Percentiles rank a stretch among this genome's conserved stretches.
phyloP scores from a whole-genome alignment of 2,113 vertebrate genomes.

The Erythrolamprus reginae region DNA sequence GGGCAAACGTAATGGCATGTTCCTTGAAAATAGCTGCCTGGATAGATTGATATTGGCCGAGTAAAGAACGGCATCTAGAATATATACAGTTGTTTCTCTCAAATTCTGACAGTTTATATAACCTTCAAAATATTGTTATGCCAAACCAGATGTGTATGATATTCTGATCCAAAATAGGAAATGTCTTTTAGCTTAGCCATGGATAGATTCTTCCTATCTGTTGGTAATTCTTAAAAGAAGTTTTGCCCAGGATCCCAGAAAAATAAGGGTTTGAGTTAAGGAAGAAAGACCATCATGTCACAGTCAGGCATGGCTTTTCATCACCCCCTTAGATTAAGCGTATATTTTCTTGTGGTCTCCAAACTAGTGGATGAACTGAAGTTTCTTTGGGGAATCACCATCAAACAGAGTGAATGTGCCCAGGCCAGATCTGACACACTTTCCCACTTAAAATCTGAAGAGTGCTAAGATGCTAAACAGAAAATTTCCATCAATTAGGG shows the following conservation, averaged over 20 bases:
- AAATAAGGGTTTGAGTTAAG: neutral
- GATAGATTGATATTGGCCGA: slow-evolving; percentile 15
- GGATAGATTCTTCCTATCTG: neutral
- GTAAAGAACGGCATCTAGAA: neutral
- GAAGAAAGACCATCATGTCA: neutral
- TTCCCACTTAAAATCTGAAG: neutral
- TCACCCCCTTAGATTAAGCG: neutral
- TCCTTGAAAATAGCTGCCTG: slow-evolving; percentile 31
- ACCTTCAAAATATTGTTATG: neutral
- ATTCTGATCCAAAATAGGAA: neutral
- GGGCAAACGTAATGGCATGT: neutral
- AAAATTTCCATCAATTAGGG: neutral
- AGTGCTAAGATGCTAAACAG: neutral
- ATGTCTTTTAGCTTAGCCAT: neutral
- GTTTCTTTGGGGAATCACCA: neutral
- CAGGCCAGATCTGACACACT: neutral
- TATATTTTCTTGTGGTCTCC: neutral
- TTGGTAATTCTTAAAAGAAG: neutral
- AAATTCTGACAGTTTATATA: neutral
- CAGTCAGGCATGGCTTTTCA: neutral
- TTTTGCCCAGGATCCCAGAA: neutral
- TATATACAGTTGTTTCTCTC: slow-evolving; percentile 9
- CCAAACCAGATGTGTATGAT: neutral
- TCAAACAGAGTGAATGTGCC: neutral
- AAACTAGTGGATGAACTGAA: neutral